Evolutionary conservation across 2,113 vertebrate species (phyloP).

Genomic region (Meriones unguiculatus): DNA sequence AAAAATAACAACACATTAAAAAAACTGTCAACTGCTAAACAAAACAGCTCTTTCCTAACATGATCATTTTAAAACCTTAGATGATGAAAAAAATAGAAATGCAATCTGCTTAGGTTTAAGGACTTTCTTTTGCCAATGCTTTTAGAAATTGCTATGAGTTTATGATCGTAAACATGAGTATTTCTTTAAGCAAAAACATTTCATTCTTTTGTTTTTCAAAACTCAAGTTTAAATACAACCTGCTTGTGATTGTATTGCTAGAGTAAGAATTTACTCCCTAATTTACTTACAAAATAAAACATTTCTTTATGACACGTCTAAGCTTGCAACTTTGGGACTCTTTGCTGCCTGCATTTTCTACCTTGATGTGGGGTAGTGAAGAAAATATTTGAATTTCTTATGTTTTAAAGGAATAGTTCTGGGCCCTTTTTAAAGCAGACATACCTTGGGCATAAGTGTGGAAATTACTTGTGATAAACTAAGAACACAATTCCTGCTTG

Average conservation of each 20-base stretch:
- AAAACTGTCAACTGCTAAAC: neutral
- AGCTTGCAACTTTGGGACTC: neutral
- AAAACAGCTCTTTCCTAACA: neutral
- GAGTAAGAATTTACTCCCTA: neutral
- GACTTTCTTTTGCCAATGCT: neutral
- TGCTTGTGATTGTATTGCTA: neutral
- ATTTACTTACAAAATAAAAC: conserved; percentile 16
- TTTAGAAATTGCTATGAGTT: neutral
- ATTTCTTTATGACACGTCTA: neutral
- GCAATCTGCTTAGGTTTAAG: neutral
- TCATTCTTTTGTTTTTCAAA: neutral
- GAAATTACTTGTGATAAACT: neutral
- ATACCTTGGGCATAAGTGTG: neutral
- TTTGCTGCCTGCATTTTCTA: neutral
- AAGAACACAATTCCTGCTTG: neutral
- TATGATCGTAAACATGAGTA: neutral
- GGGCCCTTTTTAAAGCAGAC: neutral
- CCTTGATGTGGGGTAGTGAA: neutral
- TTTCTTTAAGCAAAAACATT: conserved; percentile 24
- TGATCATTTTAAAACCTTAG: neutral
- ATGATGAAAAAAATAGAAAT: neutral
- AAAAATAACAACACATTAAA: conserved; percentile 18
- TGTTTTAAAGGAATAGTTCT: neutral
- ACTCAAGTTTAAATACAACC: neutral
- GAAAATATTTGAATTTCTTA: conserved; percentile 9